Conservation (phyloP, 2,113 vertebrate genomes). For the Himantopus leucocephalus region DNA sequence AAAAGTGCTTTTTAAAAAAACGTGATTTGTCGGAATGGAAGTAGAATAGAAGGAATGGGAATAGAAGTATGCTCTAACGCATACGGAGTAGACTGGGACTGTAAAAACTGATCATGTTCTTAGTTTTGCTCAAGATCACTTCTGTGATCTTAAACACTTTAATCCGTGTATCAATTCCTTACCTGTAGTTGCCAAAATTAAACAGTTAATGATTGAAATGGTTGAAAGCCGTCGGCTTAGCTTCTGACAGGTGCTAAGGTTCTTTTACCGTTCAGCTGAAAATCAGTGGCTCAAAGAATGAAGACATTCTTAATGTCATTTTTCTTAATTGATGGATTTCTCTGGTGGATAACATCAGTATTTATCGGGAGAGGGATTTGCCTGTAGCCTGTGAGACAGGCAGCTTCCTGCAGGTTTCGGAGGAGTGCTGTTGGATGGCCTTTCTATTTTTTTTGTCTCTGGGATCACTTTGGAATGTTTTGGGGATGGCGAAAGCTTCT, state of each 20-base stretch:
- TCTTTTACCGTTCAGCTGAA: neutral
- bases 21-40: neutral
- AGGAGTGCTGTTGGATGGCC: neutral
- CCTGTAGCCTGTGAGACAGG: neutral
- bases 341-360: neutral
- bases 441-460: neutral
- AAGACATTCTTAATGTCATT: fast-evolving
- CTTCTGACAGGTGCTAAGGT: neutral
- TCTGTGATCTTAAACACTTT: neutral
- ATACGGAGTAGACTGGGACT: neutral
- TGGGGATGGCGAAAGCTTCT: neutral
- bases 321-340: neutral
- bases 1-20: neutral
- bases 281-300: too few species aligned
- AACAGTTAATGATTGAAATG: neutral
- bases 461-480: neutral
- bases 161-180: fast-evolving
- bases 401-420: fast-evolving
- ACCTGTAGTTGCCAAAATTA: neutral
- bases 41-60: neutral
- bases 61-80: neutral
- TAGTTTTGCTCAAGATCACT: neutral
- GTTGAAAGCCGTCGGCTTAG: neutral
- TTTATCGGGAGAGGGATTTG: neutral
- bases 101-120: neutral